Conservation (phyloP, 2,113 vertebrate genomes). For the Corythornis cristatus region DNA sequence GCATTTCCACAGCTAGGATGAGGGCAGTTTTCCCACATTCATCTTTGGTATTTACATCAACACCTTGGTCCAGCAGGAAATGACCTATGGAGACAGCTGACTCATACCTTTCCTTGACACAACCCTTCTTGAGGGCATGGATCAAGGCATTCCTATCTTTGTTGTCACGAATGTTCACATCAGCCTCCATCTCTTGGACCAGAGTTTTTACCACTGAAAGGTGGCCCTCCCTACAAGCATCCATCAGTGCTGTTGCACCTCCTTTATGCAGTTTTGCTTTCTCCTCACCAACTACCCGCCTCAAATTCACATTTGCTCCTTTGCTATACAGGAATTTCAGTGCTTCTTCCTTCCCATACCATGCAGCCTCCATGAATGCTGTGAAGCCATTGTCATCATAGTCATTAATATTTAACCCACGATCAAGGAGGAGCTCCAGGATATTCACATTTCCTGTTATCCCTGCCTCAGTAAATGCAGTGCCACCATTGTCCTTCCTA, state of each 20-base stretch:
- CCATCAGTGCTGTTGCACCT: constrained; percentile 74
- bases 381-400: constrained; percentile 70
- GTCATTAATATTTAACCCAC: constrained; percentile 38
- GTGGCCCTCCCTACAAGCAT: constrained; percentile 34
- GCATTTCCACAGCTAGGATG: constrained; percentile 69
- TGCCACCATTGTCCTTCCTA: constrained; percentile 73
- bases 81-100: background rate
- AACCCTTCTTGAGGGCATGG: background rate
- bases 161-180: constrained; percentile 66
- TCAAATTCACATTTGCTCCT: constrained; percentile 68
- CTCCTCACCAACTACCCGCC: constrained; percentile 7
- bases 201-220: background rate
- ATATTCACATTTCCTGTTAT: constrained; percentile 13
- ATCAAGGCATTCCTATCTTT: constrained; percentile 70
- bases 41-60: constrained; percentile 51
- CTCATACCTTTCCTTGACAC: fast-evolving
- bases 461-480: constrained; percentile 67
- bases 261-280: constrained; percentile 55
- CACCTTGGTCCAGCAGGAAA: constrained; percentile 33
- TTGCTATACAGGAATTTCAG: constrained; percentile 55
- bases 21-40: constrained; percentile 69
- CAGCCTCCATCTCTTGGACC: constrained; percentile 67
- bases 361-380: constrained; percentile 76
- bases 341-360: background rate
- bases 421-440: constrained; percentile 48